phyloP scores from a whole-genome alignment of 2,113 vertebrate species.

The Carassius carassius region DNA sequence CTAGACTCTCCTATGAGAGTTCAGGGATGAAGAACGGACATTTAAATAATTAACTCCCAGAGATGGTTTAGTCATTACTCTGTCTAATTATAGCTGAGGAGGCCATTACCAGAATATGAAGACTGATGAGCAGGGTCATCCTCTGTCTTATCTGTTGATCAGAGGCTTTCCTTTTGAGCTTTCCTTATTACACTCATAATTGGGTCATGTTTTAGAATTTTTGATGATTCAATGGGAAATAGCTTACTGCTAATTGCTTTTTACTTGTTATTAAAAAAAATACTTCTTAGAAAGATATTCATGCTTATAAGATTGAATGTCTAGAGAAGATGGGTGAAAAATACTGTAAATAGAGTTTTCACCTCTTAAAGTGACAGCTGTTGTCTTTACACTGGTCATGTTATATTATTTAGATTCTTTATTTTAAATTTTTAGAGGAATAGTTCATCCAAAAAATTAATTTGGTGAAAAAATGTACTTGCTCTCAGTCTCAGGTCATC shows the following conservation, averaged over 20 bases:
- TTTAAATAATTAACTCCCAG: constrained; percentile 54
- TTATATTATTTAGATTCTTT: too few relatives aligned
- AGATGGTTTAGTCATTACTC: constrained; percentile 51
- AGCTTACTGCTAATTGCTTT: background rate
- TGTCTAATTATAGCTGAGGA: constrained; percentile 52
- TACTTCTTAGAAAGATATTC: too few relatives aligned
- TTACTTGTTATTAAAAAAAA: background rate
- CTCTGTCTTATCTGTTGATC: constrained; percentile 5
- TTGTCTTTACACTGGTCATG: too few relatives aligned
- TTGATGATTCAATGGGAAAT: background rate
- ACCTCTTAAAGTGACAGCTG: too few relatives aligned
- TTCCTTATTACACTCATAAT: background rate
- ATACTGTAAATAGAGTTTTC: too few relatives aligned
- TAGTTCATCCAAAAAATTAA: too few relatives aligned
- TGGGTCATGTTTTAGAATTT: background rate
- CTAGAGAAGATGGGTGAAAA: too few relatives aligned
- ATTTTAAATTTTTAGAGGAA: too few relatives aligned
- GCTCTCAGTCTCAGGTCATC: too few relatives aligned
- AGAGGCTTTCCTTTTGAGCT: constrained; percentile 15
- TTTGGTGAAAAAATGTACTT: too few relatives aligned
- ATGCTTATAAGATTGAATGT: too few relatives aligned
- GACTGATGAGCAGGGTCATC: constrained; percentile 45
- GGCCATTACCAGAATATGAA: constrained; percentile 55
- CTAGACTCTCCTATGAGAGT: constrained; percentile 23
- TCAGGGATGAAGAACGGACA: constrained; percentile 42